Percentiles rank a stretch among this genome's conserved stretches.
Evolutionary conservation across 2,888 invertebrate genomes (phyloP).

Genomic region (Sarcophaga rosellei): DNA sequence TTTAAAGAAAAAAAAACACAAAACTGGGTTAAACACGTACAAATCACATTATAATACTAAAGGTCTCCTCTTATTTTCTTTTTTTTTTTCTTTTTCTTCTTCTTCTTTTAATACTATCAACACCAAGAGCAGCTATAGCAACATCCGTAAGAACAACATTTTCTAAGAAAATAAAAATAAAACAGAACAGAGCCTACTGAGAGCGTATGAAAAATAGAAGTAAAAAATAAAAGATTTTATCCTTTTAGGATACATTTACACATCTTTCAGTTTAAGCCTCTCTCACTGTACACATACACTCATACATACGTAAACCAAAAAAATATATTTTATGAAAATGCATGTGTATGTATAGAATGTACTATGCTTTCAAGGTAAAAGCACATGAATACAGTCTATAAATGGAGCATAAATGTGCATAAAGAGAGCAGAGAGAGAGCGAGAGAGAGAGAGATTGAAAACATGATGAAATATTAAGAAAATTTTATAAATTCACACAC

Average conservation of each 20-base stretch:
- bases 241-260: slow-evolving; percentile 42
- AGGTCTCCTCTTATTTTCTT: slow-evolving; percentile 34
- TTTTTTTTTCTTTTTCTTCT: neutral
- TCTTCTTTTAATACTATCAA: slow-evolving; percentile 58
- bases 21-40: slow-evolving; percentile 79
- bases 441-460: neutral
- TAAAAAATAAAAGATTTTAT: slow-evolving; percentile 20
- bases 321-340: neutral
- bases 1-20: neutral
- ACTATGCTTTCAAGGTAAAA: slow-evolving; percentile 37
- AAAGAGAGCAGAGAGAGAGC: too few relatives aligned
- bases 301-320: neutral
- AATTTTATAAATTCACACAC: slow-evolving; percentile 1
- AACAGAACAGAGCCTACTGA: slow-evolving; percentile 28
- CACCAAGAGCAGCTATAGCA: slow-evolving; percentile 22
- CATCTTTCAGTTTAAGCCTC: neutral
- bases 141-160: neutral
- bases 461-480: neutral
- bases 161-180: neutral
- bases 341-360: neutral
- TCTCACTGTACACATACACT: neutral
- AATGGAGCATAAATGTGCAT: neutral
- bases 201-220: neutral
- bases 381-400: neutral
- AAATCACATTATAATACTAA: slow-evolving; percentile 77